These are phyloP conservation scores for Fulmarus glacialis DNA, from an alignment of 2,113 vertebrate species.

Conservation along the genomic window DNA sequence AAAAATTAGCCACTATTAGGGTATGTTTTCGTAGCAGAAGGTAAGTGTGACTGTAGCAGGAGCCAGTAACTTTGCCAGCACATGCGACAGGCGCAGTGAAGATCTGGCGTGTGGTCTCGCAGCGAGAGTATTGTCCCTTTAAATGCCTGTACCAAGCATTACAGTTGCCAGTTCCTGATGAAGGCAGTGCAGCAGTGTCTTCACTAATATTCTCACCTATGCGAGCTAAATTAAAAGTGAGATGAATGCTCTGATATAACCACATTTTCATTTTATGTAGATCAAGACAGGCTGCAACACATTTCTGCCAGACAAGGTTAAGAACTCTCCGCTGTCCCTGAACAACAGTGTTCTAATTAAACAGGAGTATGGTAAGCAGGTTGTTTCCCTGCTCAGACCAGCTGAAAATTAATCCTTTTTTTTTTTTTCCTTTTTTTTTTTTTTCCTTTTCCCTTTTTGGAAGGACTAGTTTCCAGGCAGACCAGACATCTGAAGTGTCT, in stretches of 20 bases:
- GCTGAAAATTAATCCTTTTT: slow-evolving; percentile 9
- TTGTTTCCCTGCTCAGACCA: slow-evolving; percentile 49
- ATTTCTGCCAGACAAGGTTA: slow-evolving; percentile 68
- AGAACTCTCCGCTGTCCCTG: slow-evolving; percentile 58
- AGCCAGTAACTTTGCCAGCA: neutral
- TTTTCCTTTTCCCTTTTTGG: neutral
- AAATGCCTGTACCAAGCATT: slow-evolving; percentile 3
- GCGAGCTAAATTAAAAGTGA: slow-evolving; percentile 56
- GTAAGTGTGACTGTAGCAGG: neutral
- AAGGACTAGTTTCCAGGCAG: neutral
- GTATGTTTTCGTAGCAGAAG: neutral
- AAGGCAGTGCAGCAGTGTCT: slow-evolving; percentile 62
- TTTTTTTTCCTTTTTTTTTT: neutral
- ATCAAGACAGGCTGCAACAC: slow-evolving; percentile 67
- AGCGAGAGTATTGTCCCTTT: slow-evolving; percentile 28
- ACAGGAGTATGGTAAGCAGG: slow-evolving; percentile 57
- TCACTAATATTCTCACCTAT: slow-evolving; percentile 66
- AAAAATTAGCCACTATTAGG: neutral
- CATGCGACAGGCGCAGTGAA: neutral
- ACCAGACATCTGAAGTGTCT: neutral
- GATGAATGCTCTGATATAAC: slow-evolving; percentile 69
- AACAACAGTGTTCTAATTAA: slow-evolving; percentile 69
- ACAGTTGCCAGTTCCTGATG: slow-evolving; percentile 47
- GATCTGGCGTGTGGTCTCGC: slow-evolving; percentile 6
- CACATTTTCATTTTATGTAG: slow-evolving; percentile 69